A percentile compares a stretch with the other conserved stretches of the same genome.
Evolutionary conservation across 2,888 invertebrate genomes (phyloP).

Genomic region (Amiota minor): DNA sequence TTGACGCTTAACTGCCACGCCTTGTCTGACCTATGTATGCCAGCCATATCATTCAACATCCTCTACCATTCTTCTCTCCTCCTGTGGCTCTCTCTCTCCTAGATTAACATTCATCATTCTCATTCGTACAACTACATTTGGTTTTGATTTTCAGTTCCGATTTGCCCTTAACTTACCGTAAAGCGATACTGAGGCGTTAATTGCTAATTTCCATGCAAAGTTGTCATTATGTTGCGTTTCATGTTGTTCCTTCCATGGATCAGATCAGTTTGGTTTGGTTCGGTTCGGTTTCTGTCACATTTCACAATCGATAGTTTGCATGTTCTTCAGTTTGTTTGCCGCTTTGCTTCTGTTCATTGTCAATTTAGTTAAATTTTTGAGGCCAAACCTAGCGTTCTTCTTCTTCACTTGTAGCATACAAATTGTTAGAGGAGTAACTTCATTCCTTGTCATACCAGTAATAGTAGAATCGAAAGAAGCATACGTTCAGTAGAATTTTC

Average conservation of each 20-base stretch:
- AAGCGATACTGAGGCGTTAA: slow-evolving; percentile 58
- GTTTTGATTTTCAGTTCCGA: not conserved
- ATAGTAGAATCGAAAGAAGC: slow-evolving; percentile 6
- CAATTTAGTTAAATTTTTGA: too few species aligned
- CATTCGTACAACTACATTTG: not conserved
- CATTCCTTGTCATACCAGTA: not conserved
- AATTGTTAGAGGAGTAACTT: too few species aligned
- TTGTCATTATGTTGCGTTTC: slow-evolving; percentile 45
- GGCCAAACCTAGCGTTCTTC: too few species aligned
- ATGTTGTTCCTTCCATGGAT: too few species aligned
- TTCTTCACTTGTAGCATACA: too few species aligned
- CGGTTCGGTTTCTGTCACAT: slow-evolving; percentile 47
- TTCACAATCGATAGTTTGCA: slow-evolving; percentile 63
- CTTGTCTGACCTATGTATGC: not conserved
- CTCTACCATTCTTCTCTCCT: not conserved
- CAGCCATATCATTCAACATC: not conserved
- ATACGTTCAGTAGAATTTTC: not conserved
- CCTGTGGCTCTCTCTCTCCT: too few species aligned
- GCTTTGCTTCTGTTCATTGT: slow-evolving; percentile 31
- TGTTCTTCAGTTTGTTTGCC: slow-evolving; percentile 47
- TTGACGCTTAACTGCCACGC: not conserved
- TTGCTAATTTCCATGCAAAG: slow-evolving; percentile 62
- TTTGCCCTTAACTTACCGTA: slow-evolving; percentile 26
- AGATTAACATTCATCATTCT: too few species aligned
- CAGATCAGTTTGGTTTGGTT: too few species aligned